Evolutionary conservation across 2,113 vertebrate species (phyloP), one percentile per base, ranked within the genome.

Genomic region (Noctilio leporinus): DNA sequence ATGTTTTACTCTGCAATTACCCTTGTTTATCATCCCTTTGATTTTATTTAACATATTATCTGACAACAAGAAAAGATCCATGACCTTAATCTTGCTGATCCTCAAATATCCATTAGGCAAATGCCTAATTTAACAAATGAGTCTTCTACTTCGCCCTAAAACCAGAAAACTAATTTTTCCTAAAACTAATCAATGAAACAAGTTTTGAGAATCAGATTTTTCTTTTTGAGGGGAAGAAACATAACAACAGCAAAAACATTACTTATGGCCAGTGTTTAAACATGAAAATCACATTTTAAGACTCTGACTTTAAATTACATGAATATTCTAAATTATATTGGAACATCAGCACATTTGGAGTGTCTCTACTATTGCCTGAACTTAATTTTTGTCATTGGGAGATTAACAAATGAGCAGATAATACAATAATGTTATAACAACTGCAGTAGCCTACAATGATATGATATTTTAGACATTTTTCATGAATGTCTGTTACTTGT

Each of bases 21-120:
- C 89, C 76, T 93, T 97, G 87, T 97, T 97, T 97, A 95, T 96
- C 97, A 95, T 75, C 24, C 91, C 87, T 95, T 94, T 95, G 93
- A 97, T 96, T 96, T 97, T 93, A 94, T 95, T 97, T 97, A 97
- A 95, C 95, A 96, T 93, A 92, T 95, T 97, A 96, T 94, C 96
- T 97, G 97, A 97, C 94, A 93, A 83, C 83, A 93, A 86, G 72
- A 70, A 91, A 97, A 97, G 97, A 97, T 97, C 87, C 95, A 97
- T 93, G 96, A 89, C 90, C 96, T 95, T 96, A 97, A 97, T 97
- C 97, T 96, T 95, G 73, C 93, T 78, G 86, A 94, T 95, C 65
- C 16, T 82, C 70, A 87, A 81, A 78, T 87, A 94, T 90, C 89
- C 62, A 96, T 97, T 97, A 97, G 65, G 89, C 81, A 97, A 96